Evolutionary conservation across 2,888 invertebrate genomes (phyloP).

Genomic region (Pteria penguin): DNA sequence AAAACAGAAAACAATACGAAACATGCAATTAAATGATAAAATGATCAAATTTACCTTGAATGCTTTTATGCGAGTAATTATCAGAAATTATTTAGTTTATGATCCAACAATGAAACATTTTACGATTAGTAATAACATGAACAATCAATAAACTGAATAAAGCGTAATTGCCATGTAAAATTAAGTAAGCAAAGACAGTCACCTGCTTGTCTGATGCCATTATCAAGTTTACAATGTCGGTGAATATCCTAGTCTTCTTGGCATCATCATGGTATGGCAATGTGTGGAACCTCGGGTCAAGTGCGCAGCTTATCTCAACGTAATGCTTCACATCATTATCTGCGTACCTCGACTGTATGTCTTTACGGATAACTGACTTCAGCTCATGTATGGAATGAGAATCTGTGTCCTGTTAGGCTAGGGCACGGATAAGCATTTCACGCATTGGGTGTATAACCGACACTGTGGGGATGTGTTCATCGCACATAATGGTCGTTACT

Average conservation of each 20-base stretch:
- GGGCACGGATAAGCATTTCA: constrained; percentile 30
- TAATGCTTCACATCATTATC: neutral
- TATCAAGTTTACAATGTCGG: no score
- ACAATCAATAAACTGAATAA: no score
- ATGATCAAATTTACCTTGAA: no score
- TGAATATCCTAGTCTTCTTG: neutral
- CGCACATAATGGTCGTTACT: constrained; percentile 42
- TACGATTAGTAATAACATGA: no score
- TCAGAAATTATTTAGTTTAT: no score
- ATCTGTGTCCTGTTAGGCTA: neutral
- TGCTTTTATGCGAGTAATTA: no score
- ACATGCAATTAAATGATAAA: no score
- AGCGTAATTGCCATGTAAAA: no score
- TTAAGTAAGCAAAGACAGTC: no score
- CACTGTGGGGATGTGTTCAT: constrained; percentile 31
- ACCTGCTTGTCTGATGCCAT: no score
- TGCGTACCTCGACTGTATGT: constrained; percentile 11
- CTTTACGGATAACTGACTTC: constrained; percentile 3
- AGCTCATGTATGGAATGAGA: neutral
- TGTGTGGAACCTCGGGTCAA: constrained; percentile 34
- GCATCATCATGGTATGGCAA: constrained; percentile 23
- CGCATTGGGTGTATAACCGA: constrained; percentile 45
- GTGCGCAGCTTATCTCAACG: constrained; percentile 5
- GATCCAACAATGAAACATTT: no score
- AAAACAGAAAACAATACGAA: no score